These are phyloP conservation scores for Syngnathus rostellatus DNA, from an alignment of 2,797 vertebrate species.

Conservation along the genomic window DNA sequence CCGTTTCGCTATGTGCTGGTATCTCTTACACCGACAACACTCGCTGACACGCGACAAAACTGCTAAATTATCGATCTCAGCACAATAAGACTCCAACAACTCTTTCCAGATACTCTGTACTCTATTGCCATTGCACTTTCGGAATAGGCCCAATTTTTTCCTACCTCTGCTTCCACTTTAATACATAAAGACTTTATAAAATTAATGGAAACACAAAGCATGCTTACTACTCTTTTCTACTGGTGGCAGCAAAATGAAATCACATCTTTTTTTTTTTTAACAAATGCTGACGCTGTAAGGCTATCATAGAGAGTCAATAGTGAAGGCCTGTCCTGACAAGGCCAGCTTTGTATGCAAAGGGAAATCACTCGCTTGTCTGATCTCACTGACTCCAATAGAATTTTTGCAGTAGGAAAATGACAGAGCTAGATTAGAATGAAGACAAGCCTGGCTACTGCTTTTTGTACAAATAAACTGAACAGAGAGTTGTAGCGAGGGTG, in stretches of 20 bases:
- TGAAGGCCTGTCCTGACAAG: conserved; percentile 13
- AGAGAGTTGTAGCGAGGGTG: background rate
- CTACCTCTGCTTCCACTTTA: background rate
- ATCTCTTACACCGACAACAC: background rate
- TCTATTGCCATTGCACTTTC: background rate
- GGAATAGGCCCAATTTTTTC: background rate
- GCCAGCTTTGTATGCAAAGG: conserved; percentile 14
- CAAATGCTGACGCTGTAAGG: conserved; percentile 11
- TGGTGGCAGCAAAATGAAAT: background rate
- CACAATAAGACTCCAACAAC: background rate
- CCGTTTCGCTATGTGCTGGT: background rate
- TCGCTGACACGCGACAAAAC: background rate
- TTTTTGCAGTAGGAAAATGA: background rate
- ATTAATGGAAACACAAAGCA: conserved; percentile 3
- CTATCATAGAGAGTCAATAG: conserved; percentile 14
- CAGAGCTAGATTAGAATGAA: background rate
- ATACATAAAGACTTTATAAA: conserved; percentile 10
- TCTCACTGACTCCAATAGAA: background rate
- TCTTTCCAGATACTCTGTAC: background rate
- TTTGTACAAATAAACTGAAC: background rate
- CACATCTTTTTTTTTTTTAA: background rate
- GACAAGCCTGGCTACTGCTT: background rate
- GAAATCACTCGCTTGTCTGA: background rate
- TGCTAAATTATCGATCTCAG: background rate
- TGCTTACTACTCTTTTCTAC: conserved; percentile 5